Conservation (phyloP, 2,797 vertebrate genomes). For the Takifugu rubripes region DNA sequence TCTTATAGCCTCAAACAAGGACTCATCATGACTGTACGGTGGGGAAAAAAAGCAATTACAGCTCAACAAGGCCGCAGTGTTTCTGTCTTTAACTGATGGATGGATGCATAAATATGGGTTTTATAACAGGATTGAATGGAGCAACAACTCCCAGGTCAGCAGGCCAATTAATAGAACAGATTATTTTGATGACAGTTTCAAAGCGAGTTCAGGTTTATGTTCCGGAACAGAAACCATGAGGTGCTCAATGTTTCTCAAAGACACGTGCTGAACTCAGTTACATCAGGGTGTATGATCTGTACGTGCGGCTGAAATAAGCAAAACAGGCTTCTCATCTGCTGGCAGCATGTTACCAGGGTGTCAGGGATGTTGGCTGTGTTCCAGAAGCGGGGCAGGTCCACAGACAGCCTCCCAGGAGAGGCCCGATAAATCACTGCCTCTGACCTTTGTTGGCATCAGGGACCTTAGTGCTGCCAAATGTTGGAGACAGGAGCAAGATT, state of each 20-base stretch:
- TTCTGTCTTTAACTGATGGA: background rate
- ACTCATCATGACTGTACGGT: background rate
- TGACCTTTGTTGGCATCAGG: slow-evolving; percentile 80
- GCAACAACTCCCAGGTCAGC: background rate
- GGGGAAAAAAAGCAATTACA: background rate
- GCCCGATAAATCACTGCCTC: slow-evolving; percentile 79
- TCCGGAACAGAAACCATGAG: background rate
- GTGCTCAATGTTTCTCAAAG: background rate
- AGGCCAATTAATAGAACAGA: background rate
- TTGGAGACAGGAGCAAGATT: slow-evolving; percentile 69
- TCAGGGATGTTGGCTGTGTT: slow-evolving; percentile 49
- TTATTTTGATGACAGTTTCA: background rate
- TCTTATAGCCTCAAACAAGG: background rate
- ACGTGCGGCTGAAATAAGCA: slow-evolving; percentile 3
- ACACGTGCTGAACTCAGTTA: background rate
- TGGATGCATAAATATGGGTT: background rate
- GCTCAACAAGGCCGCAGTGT: background rate
- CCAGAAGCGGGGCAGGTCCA: slow-evolving; percentile 56
- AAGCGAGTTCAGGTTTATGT: background rate
- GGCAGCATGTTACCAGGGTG: slow-evolving; percentile 25
- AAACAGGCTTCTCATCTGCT: slow-evolving; percentile 23
- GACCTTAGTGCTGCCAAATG: slow-evolving; percentile 70
- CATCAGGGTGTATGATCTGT: background rate
- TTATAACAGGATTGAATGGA: background rate
- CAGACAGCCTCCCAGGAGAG: slow-evolving; percentile 73